Percentiles rank a stretch among this genome's conserved stretches.
Conservation (phyloP, 2,888 invertebrate genomes). For the Corythucha ciliata region DNA sequence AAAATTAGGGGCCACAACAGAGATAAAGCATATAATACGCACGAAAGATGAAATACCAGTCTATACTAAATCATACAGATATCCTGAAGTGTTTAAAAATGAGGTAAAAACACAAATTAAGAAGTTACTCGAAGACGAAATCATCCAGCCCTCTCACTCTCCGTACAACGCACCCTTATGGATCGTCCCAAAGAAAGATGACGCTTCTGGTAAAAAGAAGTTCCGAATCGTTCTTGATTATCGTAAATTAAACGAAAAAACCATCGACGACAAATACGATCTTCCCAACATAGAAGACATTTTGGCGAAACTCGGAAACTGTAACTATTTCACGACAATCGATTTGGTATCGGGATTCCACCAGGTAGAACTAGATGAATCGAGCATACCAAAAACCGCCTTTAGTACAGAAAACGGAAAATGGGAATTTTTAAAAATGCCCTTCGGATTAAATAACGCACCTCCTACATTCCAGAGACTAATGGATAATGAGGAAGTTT, state of each 20-base stretch:
- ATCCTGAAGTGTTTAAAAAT: constrained; percentile 38
- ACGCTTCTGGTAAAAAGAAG: constrained; percentile 19
- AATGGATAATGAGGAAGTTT: too few species aligned
- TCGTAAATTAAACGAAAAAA: constrained; percentile 19
- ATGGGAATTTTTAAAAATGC: constrained; percentile 15
- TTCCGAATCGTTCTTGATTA: constrained; percentile 18
- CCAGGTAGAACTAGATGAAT: constrained; percentile 17
- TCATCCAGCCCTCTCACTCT: constrained; percentile 31
- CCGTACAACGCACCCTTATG: constrained; percentile 9
- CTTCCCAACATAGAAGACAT: constrained; percentile 21
- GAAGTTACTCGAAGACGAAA: constrained; percentile 36
- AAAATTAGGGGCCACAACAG: constrained; percentile 36
- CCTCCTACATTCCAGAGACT: constrained; percentile 9
- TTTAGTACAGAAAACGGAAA: constrained; percentile 20
- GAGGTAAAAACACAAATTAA: constrained; percentile 39
- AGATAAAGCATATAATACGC: constrained; percentile 39
- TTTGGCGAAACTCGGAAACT: constrained; percentile 10
- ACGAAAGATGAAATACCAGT: constrained; percentile 36
- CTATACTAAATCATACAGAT: constrained; percentile 39
- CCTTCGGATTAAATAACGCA: constrained; percentile 10
- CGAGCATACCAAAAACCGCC: constrained; percentile 10
- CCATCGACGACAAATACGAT: constrained; percentile 18
- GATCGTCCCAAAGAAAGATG: constrained; percentile 23
- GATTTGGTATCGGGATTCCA: constrained; percentile 23
- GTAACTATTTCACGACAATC: constrained; percentile 11